Evolutionary conservation across 2,888 invertebrate species (phyloP).

Genomic region (Caenorhabditis uteleia): DNA sequence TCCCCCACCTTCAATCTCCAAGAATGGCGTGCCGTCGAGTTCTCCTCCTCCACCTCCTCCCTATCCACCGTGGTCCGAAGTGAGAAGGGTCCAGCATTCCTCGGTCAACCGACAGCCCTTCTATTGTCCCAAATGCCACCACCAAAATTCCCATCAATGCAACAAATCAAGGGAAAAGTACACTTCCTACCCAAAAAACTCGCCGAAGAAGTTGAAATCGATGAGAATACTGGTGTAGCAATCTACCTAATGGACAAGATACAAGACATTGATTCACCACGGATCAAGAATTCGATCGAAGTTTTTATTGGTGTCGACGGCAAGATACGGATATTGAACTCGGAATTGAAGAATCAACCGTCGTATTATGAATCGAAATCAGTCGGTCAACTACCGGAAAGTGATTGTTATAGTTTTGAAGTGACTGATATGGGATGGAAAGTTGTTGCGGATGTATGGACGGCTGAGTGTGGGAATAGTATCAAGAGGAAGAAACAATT

Average conservation of each 20-base stretch:
- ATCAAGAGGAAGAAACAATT: slow-evolving; percentile 14
- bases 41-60: slow-evolving; percentile 40
- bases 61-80: slow-evolving; percentile 54
- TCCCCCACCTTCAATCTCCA: slow-evolving; percentile 41
- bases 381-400: slow-evolving; percentile 37
- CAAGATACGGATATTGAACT: slow-evolving; percentile 56
- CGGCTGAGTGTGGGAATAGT: slow-evolving; percentile 27
- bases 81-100: slow-evolving; percentile 51
- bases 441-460: slow-evolving; percentile 45
- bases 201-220: slow-evolving; percentile 32
- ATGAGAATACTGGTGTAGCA: slow-evolving; percentile 52
- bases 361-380: slow-evolving; percentile 47
- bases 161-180: slow-evolving; percentile 48
- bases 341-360: slow-evolving; percentile 25
- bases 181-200: slow-evolving; percentile 50
- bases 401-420: slow-evolving; percentile 50
- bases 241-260: slow-evolving; percentile 52
- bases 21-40: slow-evolving; percentile 54
- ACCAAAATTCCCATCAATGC: slow-evolving; percentile 43
- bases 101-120: slow-evolving; percentile 49
- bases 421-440: slow-evolving; percentile 49
- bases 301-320: slow-evolving; percentile 66
- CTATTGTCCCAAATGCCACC: slow-evolving; percentile 47
- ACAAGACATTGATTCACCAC: slow-evolving; percentile 49
- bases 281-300: slow-evolving; percentile 46